Percentiles rank a stretch among this genome's conserved stretches.
Conservation (phyloP, 2,888 invertebrate species). For the Zaprionus bogoriensis region DNA sequence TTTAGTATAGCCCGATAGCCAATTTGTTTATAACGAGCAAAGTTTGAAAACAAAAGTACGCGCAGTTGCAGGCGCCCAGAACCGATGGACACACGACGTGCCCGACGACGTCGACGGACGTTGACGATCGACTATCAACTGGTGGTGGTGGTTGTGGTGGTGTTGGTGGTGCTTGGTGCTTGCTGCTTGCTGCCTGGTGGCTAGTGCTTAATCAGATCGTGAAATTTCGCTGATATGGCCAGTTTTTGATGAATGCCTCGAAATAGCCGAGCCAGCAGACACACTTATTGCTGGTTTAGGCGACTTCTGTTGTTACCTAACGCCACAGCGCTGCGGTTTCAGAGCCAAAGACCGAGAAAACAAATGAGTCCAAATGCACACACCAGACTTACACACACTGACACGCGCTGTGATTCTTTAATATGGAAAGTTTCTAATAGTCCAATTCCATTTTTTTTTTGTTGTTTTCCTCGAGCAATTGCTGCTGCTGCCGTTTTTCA, state of each 20-base stretch:
- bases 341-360: not conserved
- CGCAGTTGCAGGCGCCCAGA: slow-evolving; percentile 12
- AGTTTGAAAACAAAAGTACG: slow-evolving; percentile 16
- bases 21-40: slow-evolving; percentile 62
- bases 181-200: too few species aligned
- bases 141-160: too few species aligned
- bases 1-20: slow-evolving; percentile 58
- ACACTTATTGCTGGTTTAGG: slow-evolving; percentile 36
- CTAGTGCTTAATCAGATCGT: slow-evolving; percentile 38
- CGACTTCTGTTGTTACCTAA: slow-evolving; percentile 61
- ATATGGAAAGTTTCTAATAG: not conserved
- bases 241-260: slow-evolving; percentile 40
- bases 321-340: slow-evolving; percentile 35
- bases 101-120: slow-evolving; percentile 11
- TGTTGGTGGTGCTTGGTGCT: too few species aligned
- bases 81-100: not conserved
- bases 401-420: slow-evolving; percentile 8
- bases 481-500: slow-evolving; percentile 22
- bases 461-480: not conserved
- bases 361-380: not conserved
- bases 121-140: slow-evolving; percentile 19
- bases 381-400: not conserved
- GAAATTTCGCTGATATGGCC: slow-evolving; percentile 53
- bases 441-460: not conserved
- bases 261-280: slow-evolving; percentile 4